Evolutionary conservation across 2,113 vertebrate species (phyloP).

Genomic region (Speoplatyrhinus poulsoni): DNA sequence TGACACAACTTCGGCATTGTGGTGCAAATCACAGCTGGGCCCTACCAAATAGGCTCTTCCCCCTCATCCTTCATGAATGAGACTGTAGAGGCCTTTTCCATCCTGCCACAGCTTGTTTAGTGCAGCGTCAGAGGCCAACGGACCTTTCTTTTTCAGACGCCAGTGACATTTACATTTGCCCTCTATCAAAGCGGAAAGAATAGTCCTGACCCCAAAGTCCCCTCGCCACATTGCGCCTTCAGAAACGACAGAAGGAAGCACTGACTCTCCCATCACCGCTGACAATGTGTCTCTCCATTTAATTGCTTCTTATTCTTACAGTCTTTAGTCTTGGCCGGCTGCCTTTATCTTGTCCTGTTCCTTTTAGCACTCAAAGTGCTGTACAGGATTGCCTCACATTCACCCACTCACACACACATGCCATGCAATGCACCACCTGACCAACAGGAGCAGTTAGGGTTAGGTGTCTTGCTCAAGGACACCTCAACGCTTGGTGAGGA

Average conservation of each 20-base stretch:
- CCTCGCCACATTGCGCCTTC: slow-evolving; percentile 41
- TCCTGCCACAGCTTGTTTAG: slow-evolving; percentile 70
- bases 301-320: neutral
- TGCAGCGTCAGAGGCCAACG: slow-evolving; percentile 45
- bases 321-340: neutral
- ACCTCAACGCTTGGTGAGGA: too few relatives aligned
- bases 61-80: slow-evolving; percentile 1
- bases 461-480: too few relatives aligned
- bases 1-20: neutral
- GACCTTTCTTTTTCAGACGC: slow-evolving; percentile 68
- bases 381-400: too few relatives aligned
- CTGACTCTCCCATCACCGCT: slow-evolving; percentile 14
- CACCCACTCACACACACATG: too few relatives aligned
- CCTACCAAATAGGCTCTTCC: neutral
- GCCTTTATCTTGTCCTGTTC: neutral
- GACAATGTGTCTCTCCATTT: slow-evolving; percentile 15
- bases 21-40: neutral
- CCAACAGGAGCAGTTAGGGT: too few relatives aligned
- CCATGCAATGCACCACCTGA: too few relatives aligned
- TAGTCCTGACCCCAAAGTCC: slow-evolving; percentile 51
- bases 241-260: slow-evolving; percentile 31
- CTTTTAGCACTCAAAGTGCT: neutral
- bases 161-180: slow-evolving; percentile 79
- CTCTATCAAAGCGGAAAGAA: slow-evolving; percentile 70
- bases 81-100: slow-evolving; percentile 27